phyloP scores from a whole-genome alignment of 2,888 invertebrate genomes.

The Corbicula japonica region DNA sequence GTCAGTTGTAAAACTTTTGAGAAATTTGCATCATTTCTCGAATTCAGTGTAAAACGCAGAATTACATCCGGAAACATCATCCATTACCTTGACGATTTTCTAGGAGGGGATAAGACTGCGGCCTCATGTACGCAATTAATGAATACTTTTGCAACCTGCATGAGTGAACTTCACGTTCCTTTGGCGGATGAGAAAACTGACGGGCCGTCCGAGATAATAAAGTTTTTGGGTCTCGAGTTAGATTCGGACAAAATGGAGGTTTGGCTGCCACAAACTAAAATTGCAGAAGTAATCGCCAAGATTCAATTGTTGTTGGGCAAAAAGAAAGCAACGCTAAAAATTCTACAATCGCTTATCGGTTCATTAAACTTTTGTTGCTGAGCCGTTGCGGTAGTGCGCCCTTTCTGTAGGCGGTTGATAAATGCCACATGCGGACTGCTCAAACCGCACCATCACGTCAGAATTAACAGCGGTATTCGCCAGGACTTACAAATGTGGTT shows the following conservation, averaged over 20 bases:
- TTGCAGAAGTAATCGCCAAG: not conserved
- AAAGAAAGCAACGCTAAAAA: slow-evolving; percentile 17
- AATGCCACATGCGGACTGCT: slow-evolving; percentile 7
- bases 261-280: slow-evolving; percentile 1
- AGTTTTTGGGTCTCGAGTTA: slow-evolving; percentile 31
- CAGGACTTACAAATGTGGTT: no score
- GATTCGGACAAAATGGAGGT: slow-evolving; percentile 12
- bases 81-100: slow-evolving; percentile 46
- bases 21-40: slow-evolving; percentile 57
- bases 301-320: not conserved
- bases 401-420: slow-evolving; percentile 18
- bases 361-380: slow-evolving; percentile 26
- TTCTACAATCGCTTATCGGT: slow-evolving; percentile 39
- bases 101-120: slow-evolving; percentile 14
- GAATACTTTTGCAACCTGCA: no score
- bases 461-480: not conserved
- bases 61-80: not conserved
- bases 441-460: slow-evolving; percentile 13
- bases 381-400: slow-evolving; percentile 5
- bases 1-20: slow-evolving; percentile 55
- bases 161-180: not conserved
- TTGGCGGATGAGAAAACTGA: slow-evolving; percentile 29
- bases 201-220: slow-evolving; percentile 4
- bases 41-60: slow-evolving; percentile 7
- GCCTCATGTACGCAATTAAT: slow-evolving; percentile 5